Base-by-base conservation (phyloP, 1,140 invertebrate genomes). In the Geopemphigus sp. region DNA sequence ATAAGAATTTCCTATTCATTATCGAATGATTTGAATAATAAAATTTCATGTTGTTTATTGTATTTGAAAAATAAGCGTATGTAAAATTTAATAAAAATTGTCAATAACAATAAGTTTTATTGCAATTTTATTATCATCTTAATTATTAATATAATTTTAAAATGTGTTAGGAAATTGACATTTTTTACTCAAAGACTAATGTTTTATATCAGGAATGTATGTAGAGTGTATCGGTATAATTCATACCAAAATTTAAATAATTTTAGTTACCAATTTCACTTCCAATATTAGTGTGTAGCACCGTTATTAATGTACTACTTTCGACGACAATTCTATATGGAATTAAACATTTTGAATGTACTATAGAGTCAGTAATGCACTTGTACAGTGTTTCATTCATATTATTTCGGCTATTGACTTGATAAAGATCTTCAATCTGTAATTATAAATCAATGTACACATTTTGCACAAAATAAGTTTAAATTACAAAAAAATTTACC, bases 261-360 rank as follows among this genome's bases (percentile, higher is more conserved):
- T 26, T 70, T 53, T 11, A 53, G 85, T 88, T 87, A 90, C 94
- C 95, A 73, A 98, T 89, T 90, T 98, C 95, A 24, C 89, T 91
- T 22, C 94, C 96, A 81, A 98, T 89, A 87, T 97, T 97, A 0
- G 93, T 93, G 86, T 97, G 95, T 11, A 98, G 85, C 80, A 95
- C 89, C 0, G 93, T 89, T 22, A 98, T 87, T 0, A 98, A 85
- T 83, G 96, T 90, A 68, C 92, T 90, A 84, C 96, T 91, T 84
- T 98, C 96, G 63, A 93, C 89, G 1, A 95, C 86, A 82, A 98
- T 87, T 50, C 94, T 86, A 83, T 95, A 93, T 1, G 95, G 92
- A 29, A 91, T 91, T 19, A 89, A 83, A 0, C 90, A 86, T 19
- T 86, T 83, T 0, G 88, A 83, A 59, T 26, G 39, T 56, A 95